phyloP scores from a whole-genome alignment of 2,113 vertebrate species.

The Narcine bancroftii region DNA sequence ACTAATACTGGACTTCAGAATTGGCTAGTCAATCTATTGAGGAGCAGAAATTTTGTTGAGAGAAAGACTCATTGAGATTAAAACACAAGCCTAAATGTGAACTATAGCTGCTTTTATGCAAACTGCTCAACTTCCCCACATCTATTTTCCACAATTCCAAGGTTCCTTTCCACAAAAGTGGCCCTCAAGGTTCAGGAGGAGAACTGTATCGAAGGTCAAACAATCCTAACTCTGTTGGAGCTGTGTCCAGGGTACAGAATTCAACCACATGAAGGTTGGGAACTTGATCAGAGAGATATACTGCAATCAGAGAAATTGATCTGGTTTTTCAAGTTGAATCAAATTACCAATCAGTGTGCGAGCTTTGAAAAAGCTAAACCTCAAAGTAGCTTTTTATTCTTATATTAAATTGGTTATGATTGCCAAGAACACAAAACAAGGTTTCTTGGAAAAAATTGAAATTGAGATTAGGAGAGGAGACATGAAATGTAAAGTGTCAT shows the following conservation, averaged over 20 bases:
- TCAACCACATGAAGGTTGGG: background rate
- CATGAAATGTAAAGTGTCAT: too few relatives aligned
- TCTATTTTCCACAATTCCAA: background rate
- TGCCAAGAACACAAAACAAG: background rate
- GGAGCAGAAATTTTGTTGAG: background rate
- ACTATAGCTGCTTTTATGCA: background rate
- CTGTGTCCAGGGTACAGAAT: background rate
- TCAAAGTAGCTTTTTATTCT: background rate
- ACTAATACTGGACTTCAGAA: background rate
- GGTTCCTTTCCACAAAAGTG: background rate
- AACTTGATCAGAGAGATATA: background rate
- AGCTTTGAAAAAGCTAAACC: background rate
- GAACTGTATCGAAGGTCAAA: background rate
- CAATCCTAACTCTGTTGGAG: background rate
- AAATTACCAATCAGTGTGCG: background rate
- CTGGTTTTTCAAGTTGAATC: background rate
- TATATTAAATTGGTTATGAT: background rate
- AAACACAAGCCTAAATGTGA: background rate
- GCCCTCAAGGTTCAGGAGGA: background rate
- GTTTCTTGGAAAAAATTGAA: background rate
- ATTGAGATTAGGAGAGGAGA: too few relatives aligned
- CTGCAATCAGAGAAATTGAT: background rate
- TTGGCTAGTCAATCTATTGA: background rate
- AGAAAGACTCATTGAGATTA: background rate
- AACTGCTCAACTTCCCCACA: background rate